A percentile compares a stretch with the other conserved stretches of the same genome.
Evolutionary conservation across 2,113 vertebrate species (phyloP).

Genomic region (rabbit (Oryctolagus cuniculus)): DNA sequence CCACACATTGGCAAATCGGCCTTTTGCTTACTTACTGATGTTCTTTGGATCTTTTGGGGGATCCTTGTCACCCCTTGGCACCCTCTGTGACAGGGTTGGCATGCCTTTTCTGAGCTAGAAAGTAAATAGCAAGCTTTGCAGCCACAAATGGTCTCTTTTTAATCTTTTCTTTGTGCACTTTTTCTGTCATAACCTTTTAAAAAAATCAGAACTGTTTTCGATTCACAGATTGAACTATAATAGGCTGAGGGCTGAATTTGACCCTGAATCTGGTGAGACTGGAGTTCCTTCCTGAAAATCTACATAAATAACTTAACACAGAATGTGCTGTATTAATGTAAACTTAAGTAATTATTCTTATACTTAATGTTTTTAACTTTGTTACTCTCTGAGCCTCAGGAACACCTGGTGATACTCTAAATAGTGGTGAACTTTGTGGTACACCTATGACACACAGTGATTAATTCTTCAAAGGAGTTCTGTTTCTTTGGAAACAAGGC

Average conservation of each 20-base stretch:
- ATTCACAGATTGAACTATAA: neutral
- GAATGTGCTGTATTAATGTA: neutral
- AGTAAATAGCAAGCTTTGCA: neutral
- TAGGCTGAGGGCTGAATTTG: neutral
- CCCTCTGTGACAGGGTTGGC: neutral
- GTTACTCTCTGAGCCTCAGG: neutral
- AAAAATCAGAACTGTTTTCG: neutral
- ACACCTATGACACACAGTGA: neutral
- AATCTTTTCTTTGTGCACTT: neutral
- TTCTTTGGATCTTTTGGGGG: neutral
- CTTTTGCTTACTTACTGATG: neutral
- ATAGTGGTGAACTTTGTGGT: neutral
- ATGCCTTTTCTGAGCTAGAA: neutral
- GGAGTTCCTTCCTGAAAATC: neutral
- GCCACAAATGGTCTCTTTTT: neutral
- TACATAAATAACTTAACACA: neutral
- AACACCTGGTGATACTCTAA: neutral
- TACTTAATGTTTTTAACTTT: neutral
- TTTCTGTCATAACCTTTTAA: conserved; percentile 1
- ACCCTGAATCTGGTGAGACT: neutral
- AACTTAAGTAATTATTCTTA: neutral
- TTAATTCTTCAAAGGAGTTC: neutral
- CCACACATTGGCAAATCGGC: neutral
- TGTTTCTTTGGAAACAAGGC: neutral
- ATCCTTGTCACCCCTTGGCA: neutral